A percentile compares a stretch with the other conserved stretches of the same genome.
Conservation (phyloP, 1,140 invertebrate genomes). For the Tachypleus tridentatus region DNA sequence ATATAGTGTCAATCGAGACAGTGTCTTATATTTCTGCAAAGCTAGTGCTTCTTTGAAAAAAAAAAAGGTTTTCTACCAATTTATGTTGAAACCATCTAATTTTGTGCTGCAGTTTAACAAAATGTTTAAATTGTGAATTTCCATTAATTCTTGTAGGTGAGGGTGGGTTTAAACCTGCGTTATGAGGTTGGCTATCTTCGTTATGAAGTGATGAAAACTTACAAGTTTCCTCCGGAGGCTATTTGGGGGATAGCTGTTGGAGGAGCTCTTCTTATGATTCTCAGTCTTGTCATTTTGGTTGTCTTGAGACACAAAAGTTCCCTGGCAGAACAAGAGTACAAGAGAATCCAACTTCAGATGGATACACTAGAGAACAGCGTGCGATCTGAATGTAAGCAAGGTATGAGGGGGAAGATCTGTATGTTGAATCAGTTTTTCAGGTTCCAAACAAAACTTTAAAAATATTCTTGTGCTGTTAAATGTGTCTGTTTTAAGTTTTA, state of each 20-base stretch:
- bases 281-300: constrained; percentile 72
- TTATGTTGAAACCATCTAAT: too few relatives aligned
- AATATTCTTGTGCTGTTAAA: too few relatives aligned
- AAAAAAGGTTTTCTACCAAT: too few relatives aligned
- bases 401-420: constrained; percentile 32
- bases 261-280: constrained; percentile 18
- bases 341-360: constrained; percentile 97
- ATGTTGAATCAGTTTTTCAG: too few relatives aligned
- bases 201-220: constrained; percentile 43
- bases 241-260: constrained; percentile 27
- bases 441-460: too few relatives aligned
- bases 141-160: constrained; percentile 42
- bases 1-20: too few relatives aligned
- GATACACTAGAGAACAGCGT: constrained; percentile 97
- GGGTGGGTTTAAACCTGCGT: constrained; percentile 20
- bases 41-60: too few relatives aligned
- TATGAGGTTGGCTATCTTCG: constrained; percentile 23
- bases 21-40: too few relatives aligned
- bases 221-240: constrained; percentile 51
- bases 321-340: constrained; percentile 90
- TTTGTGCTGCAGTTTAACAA: too few relatives aligned
- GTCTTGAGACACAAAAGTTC: constrained; percentile 83
- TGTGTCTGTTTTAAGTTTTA: too few relatives aligned
- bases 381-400: constrained; percentile 91
- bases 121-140: too few relatives aligned